phyloP scores from a whole-genome alignment of 2,888 invertebrate species.

The Apodemia hepburni region DNA sequence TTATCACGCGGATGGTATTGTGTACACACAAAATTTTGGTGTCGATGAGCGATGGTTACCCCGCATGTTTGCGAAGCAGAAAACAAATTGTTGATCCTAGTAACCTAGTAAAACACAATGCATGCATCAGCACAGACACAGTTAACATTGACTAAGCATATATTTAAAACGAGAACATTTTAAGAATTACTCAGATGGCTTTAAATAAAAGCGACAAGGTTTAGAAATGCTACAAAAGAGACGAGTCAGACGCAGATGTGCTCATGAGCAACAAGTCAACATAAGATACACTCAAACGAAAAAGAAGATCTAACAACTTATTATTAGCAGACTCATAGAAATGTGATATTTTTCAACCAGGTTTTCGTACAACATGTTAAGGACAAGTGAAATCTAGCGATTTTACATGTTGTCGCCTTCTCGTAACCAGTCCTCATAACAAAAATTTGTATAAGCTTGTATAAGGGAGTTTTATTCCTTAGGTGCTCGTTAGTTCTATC shows the following conservation, averaged over 20 bases:
- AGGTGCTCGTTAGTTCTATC: no score
- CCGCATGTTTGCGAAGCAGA: no score
- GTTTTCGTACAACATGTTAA: not conserved
- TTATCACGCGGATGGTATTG: no score
- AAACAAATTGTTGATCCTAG: no score
- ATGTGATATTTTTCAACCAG: not conserved
- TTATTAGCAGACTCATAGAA: not conserved
- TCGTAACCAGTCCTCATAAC: not conserved
- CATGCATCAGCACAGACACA: no score
- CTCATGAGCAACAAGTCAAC: conserved; percentile 4
- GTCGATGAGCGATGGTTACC: no score
- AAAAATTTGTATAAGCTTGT: no score
- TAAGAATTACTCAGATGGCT: not conserved
- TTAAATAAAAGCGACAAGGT: conserved; percentile 6
- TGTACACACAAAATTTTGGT: no score
- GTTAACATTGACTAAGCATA: not conserved
- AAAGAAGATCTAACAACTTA: conserved; percentile 1
- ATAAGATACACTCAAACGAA: conserved; percentile 4
- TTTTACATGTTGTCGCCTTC: not conserved
- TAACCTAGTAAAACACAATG: no score
- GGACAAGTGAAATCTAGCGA: not conserved
- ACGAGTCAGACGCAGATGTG: conserved; percentile 9
- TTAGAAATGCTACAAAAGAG: conserved; percentile 2
- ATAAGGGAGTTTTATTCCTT: no score
- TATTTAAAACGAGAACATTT: not conserved